These are phyloP conservation scores for Pharmacophagus antenor DNA, from an alignment of 2,888 invertebrate genomes.

Conservation along the genomic window DNA sequence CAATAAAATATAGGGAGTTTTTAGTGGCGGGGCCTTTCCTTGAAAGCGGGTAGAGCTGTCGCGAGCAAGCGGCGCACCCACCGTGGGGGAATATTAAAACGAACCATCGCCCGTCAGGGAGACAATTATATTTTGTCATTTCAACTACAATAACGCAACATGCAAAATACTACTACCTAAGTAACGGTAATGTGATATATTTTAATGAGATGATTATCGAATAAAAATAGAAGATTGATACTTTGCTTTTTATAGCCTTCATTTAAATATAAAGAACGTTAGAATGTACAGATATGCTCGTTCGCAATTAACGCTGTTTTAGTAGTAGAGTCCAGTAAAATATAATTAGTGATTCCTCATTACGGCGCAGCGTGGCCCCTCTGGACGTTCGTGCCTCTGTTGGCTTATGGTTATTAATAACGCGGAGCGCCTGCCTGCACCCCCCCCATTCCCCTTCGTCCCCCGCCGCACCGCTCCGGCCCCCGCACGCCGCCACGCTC, in stretches of 20 bases:
- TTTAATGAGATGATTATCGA: background rate
- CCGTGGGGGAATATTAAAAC: conserved; percentile 73
- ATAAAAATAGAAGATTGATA: no score
- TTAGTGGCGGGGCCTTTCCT: conserved; percentile 60
- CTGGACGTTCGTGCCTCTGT: conserved; percentile 81
- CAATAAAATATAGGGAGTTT: conserved; percentile 76
- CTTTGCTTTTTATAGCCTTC: conserved; percentile 12
- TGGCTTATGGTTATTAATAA: conserved; percentile 82
- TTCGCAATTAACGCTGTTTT: conserved; percentile 63
- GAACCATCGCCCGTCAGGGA: conserved; percentile 53
- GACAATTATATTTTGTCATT: conserved; percentile 61
- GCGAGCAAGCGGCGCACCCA: conserved; percentile 67
- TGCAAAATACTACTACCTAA: no score
- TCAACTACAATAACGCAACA: conserved; percentile 41
- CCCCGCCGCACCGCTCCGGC: conserved; percentile 44
- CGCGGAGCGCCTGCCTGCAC: conserved; percentile 55
- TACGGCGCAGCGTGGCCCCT: conserved; percentile 77
- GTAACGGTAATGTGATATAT: no score
- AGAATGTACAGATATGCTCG: conserved; percentile 40
- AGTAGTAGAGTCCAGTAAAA: conserved; percentile 77
- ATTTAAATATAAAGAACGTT: conserved; percentile 31
- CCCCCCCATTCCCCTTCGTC: conserved; percentile 45
- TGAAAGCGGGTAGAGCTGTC: conserved; percentile 71
- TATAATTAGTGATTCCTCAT: conserved; percentile 81
- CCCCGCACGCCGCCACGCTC: conserved; percentile 60